Evolutionary conservation across 2,113 vertebrate genomes (phyloP).

Genomic region (Nothocercus nigrocapillus): DNA sequence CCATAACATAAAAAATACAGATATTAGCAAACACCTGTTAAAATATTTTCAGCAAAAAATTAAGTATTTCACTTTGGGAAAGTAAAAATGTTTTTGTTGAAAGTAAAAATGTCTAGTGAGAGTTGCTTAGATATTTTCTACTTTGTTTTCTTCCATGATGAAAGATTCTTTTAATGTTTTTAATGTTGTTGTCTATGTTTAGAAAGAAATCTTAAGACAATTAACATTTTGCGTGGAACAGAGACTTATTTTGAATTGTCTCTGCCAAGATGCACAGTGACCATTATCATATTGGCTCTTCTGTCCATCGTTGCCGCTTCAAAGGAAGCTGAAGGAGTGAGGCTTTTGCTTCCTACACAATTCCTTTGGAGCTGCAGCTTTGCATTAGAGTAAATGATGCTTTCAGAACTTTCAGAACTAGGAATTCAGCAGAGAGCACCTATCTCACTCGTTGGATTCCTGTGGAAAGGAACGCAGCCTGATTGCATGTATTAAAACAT

Average conservation of each 20-base stretch:
- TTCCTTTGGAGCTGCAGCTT: background rate
- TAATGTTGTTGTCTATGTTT: background rate
- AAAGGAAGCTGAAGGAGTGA: conserved; percentile 37
- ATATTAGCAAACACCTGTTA: background rate
- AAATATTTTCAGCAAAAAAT: background rate
- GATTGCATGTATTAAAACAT: background rate
- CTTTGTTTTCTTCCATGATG: background rate
- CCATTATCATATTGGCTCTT: background rate
- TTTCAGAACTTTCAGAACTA: background rate
- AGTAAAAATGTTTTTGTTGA: background rate
- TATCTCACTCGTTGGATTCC: background rate
- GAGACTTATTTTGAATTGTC: background rate
- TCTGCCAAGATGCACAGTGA: background rate
- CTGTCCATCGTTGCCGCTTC: conserved; percentile 29
- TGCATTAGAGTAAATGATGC: background rate
- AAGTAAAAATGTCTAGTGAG: background rate
- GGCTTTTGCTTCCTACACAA: conserved; percentile 1
- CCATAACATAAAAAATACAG: background rate
- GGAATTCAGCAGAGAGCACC: background rate
- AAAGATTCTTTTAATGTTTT: background rate
- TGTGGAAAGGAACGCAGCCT: background rate
- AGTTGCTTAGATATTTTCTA: background rate
- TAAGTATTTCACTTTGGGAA: background rate
- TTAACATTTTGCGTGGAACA: background rate
- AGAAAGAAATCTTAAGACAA: background rate